Conservation (phyloP, 2,797 vertebrate genomes). For the Hemibagrus guttatus region DNA sequence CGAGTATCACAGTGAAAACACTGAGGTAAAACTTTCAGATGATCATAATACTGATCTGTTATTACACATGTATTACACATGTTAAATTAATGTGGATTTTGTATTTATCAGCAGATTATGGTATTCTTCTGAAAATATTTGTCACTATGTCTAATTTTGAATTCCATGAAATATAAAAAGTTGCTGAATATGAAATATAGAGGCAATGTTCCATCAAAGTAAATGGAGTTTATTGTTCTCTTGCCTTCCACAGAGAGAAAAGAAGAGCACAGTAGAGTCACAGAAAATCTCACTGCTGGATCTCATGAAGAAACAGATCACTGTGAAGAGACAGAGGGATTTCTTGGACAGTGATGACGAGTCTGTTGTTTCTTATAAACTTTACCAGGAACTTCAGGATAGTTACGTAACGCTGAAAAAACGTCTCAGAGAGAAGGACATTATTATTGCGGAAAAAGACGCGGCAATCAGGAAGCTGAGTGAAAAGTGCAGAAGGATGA, state of each 20-base stretch:
- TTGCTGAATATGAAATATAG: neutral
- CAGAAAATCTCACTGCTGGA: conserved; percentile 24
- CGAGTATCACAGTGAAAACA: conserved; percentile 20
- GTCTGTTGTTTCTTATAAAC: conserved; percentile 39
- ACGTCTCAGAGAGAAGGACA: conserved; percentile 31
- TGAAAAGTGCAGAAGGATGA: conserved; percentile 37
- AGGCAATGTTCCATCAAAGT: neutral
- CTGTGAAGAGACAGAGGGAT: conserved; percentile 38
- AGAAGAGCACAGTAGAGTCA: conserved; percentile 2
- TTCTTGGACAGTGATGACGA: conserved; percentile 41
- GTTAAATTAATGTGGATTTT: neutral
- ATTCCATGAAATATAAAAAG: neutral
- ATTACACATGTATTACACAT: neutral
- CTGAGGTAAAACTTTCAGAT: conserved; percentile 18
- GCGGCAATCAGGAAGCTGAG: conserved; percentile 33
- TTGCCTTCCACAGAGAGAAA: conserved; percentile 18
- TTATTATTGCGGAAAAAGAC: conserved; percentile 39
- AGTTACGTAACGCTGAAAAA: conserved; percentile 37
- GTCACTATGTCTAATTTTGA: neutral
- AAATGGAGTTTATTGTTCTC: neutral
- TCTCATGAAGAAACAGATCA: conserved; percentile 37
- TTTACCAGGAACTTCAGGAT: conserved; percentile 48
- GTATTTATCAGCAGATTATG: neutral
- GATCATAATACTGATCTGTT: neutral
- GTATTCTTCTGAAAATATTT: neutral